These are phyloP conservation scores for Lithobates pipiens DNA, from an alignment of 2,797 vertebrate genomes.

Conservation along the genomic window DNA sequence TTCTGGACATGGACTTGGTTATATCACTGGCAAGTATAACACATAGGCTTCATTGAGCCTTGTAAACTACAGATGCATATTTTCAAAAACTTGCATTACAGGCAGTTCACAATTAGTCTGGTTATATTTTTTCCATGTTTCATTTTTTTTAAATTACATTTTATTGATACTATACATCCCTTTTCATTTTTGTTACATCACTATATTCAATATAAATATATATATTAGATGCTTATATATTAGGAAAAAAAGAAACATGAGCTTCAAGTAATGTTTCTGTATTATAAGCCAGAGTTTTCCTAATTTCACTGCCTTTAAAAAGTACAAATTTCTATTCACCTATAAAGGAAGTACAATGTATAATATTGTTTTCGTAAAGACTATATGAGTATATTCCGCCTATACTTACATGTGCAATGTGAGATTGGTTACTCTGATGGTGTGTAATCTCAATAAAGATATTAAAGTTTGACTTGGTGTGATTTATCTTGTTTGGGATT, in stretches of 20 bases:
- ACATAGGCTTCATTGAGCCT: too few relatives aligned
- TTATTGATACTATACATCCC: not conserved
- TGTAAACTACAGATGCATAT: too few relatives aligned
- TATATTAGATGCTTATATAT: not conserved
- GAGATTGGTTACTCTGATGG: slow-evolving; percentile 47
- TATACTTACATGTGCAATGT: slow-evolving; percentile 54
- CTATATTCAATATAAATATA: not conserved
- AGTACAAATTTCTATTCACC: slow-evolving; percentile 40
- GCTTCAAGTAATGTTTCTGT: not conserved
- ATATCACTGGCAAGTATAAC: too few relatives aligned
- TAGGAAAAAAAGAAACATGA: not conserved
- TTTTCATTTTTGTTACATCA: not conserved
- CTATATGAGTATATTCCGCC: slow-evolving; percentile 46
- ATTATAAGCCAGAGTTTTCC: slow-evolving; percentile 32
- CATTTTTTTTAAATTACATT: not conserved
- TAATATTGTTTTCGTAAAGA: slow-evolving; percentile 46
- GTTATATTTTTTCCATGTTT: not conserved
- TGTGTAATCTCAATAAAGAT: slow-evolving; percentile 57
- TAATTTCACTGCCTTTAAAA: slow-evolving; percentile 47
- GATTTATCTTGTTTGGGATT: not conserved
- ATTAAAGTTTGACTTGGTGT: not conserved
- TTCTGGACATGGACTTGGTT: too few relatives aligned
- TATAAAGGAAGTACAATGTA: slow-evolving; percentile 40
- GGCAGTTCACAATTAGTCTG: too few relatives aligned
- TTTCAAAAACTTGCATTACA: too few relatives aligned